Evolutionary conservation across 2,113 vertebrate genomes (phyloP), one percentile per base, ranked within the genome.

Genomic region (Saguinus imperator): DNA sequence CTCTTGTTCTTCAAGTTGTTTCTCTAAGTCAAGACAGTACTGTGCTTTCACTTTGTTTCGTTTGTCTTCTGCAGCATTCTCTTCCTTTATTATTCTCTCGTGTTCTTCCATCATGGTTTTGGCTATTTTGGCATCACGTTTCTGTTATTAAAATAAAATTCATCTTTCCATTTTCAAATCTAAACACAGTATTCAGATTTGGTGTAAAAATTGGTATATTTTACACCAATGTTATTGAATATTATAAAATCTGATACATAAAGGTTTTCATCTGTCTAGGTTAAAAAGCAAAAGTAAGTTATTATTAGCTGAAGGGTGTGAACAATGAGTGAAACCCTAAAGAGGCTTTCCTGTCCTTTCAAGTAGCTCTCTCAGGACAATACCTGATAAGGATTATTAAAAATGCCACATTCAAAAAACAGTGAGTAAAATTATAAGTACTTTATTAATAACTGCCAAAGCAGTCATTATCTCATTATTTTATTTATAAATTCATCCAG

Each of bases 1-100:
- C 96, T 99, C 99, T 82, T 98, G 99, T 35, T 99, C 99, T 93
- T 99, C 96, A 16, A 99, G 97, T 97, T 99, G 99, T 80, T 98
- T 98, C 82, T 99, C 99, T 93, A 99, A 98, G n/a, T 99, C 99
- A 77, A 97, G 98, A 82, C 98, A 99, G 93, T 99, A 99, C 0
- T 95, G 97, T 27, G 98, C 57, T 97, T 98, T 97, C 84, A 99
- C 98, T 97, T 99, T 85, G 1, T 98, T 97, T 37, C 95, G 98
- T 89, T 87, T 98, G 92, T 98, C 97, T 72, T 99, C 98, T 80
- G 98, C 98, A 76, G 97, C 98, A 79, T 86, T 97, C 96, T 99
- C 98, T 97, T 99, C 99, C 45, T 95, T 27, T 0, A 72, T 73
- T 1, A 96, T 93, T 81, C 91, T 98, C 84, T 99, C 98, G 0